These are phyloP conservation scores for Dorcus hopei DNA, from an alignment of 2,888 invertebrate genomes.

Conservation along the genomic window DNA sequence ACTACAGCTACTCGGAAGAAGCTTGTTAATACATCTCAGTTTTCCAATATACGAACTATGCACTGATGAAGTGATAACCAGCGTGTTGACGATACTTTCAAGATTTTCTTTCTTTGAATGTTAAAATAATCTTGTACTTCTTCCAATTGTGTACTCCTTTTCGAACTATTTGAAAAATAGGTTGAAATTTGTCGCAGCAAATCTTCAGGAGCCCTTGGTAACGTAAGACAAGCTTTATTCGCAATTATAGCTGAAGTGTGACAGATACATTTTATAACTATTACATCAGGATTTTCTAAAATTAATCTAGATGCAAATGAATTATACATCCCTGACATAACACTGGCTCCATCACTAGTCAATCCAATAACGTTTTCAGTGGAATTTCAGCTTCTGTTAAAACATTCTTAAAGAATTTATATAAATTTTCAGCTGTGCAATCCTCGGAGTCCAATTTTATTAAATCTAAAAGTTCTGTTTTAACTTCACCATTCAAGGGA, in stretches of 20 bases:
- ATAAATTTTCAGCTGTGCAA: constrained; percentile 5
- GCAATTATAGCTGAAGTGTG: constrained; percentile 6
- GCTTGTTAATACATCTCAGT: constrained; percentile 9
- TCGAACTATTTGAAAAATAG: constrained; percentile 1
- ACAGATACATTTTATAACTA: constrained; percentile 6
- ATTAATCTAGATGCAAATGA: constrained; percentile 2
- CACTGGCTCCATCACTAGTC: constrained; percentile 4
- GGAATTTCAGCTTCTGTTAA: constrained; percentile 1
- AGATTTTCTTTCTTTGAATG: neutral
- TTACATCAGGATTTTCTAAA: neutral
- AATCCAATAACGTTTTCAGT: constrained; percentile 7
- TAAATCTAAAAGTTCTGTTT: constrained; percentile 4
- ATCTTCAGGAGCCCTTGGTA: constrained; percentile 9
- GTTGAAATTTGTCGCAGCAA: constrained; percentile 1
- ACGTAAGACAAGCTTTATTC: constrained; percentile 4
- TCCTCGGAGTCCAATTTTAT: constrained; percentile 8
- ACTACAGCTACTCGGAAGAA: constrained; percentile 6
- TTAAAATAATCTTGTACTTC: neutral
- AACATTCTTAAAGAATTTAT: neutral
- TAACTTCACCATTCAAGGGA: neutral
- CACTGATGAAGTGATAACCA: constrained; percentile 9
- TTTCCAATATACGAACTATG: constrained; percentile 7
- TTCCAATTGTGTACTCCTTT: constrained; percentile 4
- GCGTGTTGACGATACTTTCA: neutral
- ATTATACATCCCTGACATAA: constrained; percentile 4